A percentile compares a stretch with the other conserved stretches of the same genome.
Evolutionary conservation across 2,797 vertebrate species (phyloP).

Genomic region (Chlorospingus flavigularis): DNA sequence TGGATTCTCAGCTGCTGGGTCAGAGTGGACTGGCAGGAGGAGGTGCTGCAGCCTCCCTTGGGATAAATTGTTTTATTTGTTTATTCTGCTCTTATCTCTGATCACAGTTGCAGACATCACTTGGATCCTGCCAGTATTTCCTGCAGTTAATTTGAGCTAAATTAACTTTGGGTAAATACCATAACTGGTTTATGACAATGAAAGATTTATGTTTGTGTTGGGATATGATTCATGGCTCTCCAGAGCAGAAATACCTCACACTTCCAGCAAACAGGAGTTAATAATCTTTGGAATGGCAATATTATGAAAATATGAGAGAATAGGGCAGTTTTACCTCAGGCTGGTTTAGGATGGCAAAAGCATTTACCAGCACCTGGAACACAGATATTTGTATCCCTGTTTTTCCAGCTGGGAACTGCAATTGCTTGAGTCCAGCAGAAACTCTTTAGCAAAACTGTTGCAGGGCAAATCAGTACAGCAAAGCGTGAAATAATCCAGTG

Average conservation of each 20-base stretch:
- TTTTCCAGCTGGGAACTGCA: not conserved
- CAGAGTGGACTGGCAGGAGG: not conserved
- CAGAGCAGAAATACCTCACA: not conserved
- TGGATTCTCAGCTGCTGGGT: not conserved
- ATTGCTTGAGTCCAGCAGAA: not conserved
- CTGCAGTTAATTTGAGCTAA: not conserved
- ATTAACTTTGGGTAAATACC: not conserved
- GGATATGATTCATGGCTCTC: not conserved
- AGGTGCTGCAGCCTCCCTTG: not conserved
- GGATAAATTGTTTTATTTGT: not conserved
- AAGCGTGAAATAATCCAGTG: not conserved
- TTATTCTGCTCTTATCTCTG: not conserved
- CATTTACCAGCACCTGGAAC: not conserved
- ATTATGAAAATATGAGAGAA: not conserved
- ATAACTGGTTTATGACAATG: not conserved
- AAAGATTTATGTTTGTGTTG: not conserved
- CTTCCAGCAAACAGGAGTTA: not conserved
- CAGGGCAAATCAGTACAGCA: not conserved
- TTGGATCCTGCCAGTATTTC: not conserved
- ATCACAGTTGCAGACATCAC: not conserved
- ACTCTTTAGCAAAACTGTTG: not conserved
- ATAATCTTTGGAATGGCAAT: not conserved
- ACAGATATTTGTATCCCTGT: fast-evolving
- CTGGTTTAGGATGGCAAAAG: not conserved
- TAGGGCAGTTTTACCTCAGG: not conserved